Evolutionary conservation across 2,888 invertebrate species (phyloP).

Genomic region (Aquatica leii): DNA sequence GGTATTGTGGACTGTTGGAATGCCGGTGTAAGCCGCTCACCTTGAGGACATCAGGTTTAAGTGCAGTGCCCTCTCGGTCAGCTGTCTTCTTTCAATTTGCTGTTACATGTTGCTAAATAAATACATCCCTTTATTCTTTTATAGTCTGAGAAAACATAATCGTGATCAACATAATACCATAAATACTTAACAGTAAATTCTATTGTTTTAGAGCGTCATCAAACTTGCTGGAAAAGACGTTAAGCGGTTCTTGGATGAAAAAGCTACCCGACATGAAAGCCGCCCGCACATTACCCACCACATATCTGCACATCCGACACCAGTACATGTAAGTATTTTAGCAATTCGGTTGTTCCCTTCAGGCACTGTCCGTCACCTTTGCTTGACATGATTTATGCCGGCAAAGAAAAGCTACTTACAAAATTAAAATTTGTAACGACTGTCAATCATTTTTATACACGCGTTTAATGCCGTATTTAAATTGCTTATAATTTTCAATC

Average conservation of each 20-base stretch:
- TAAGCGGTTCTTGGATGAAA: slow-evolving; percentile 67
- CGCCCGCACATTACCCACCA: slow-evolving; percentile 67
- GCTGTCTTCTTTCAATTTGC: slow-evolving; percentile 25
- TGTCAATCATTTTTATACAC: too few relatives aligned
- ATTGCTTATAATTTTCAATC: too few relatives aligned
- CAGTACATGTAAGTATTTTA: slow-evolving; percentile 54
- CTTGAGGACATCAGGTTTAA: slow-evolving; percentile 46
- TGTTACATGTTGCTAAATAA: slow-evolving; percentile 11
- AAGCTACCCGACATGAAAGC: slow-evolving; percentile 67
- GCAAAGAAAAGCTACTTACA: too few relatives aligned
- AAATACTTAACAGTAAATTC: slow-evolving; percentile 33
- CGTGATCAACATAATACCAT: slow-evolving; percentile 21
- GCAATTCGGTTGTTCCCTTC: background rate
- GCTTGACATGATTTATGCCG: too few relatives aligned
- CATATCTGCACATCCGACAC: slow-evolving; percentile 60
- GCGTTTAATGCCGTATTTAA: too few relatives aligned
- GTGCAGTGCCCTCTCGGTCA: slow-evolving; percentile 44
- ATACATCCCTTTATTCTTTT: slow-evolving; percentile 2
- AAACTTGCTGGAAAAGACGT: slow-evolving; percentile 68
- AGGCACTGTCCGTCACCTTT: too few relatives aligned
- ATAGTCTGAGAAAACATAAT: slow-evolving; percentile 10
- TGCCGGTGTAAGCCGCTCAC: slow-evolving; percentile 45
- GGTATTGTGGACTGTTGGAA: slow-evolving; percentile 39
- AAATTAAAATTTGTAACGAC: too few relatives aligned
- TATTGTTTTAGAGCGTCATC: slow-evolving; percentile 61